Evolutionary conservation across 1,140 invertebrate genomes (phyloP).

Genomic region (Calliphora vicina): DNA sequence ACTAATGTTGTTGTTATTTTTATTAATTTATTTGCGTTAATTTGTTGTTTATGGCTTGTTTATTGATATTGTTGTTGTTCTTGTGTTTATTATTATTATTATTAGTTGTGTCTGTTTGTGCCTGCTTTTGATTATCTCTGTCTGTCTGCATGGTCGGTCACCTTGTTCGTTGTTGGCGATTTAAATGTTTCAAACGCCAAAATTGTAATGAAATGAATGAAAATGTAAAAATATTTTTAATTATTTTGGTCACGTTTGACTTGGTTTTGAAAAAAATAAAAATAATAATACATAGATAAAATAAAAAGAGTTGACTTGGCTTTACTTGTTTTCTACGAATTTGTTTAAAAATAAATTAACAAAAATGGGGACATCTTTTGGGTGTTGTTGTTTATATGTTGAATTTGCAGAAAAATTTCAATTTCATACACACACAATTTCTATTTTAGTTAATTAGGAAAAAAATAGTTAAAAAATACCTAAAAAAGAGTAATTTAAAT

Average conservation of each 20-base stretch:
- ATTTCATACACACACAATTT: too few relatives aligned
- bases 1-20: neutral
- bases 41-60: neutral
- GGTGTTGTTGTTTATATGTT: neutral
- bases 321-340: neutral
- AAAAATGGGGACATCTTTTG: neutral
- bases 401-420: neutral
- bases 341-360: neutral
- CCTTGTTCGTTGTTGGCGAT: neutral
- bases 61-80: neutral
- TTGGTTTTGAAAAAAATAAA: constrained; percentile 6
- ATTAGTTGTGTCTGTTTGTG: too few relatives aligned
- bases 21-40: neutral
- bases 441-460: too few relatives aligned
- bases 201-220: neutral
- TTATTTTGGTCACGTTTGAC: constrained; percentile 9
- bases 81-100: too few relatives aligned
- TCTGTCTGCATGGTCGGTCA: neutral
- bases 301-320: neutral
- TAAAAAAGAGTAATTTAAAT: too few relatives aligned
- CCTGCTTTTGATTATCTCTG: too few relatives aligned
- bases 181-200: neutral
- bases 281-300: neutral
- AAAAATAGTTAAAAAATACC: too few relatives aligned
- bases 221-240: neutral